phyloP scores from a whole-genome alignment of 1,140 invertebrate species.

The Drosophila ercepeae region DNA sequence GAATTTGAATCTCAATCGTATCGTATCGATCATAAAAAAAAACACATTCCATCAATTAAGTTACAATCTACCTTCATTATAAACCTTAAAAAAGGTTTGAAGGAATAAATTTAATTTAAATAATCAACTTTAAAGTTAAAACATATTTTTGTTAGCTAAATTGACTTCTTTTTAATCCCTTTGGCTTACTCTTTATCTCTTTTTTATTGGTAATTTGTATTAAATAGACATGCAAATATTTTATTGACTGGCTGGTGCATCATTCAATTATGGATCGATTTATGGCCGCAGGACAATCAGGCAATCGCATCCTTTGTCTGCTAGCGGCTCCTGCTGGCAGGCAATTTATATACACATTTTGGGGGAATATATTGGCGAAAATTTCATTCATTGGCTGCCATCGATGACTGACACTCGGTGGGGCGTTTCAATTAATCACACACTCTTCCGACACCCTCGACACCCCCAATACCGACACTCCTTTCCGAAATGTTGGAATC shows the following conservation, averaged over 20 bases:
- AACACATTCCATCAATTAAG: no score
- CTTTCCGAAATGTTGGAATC: slow-evolving; percentile 26
- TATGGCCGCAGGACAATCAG: slow-evolving; percentile 27
- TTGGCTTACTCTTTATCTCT: background rate
- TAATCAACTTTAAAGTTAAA: no score
- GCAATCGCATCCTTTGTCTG: slow-evolving; percentile 27
- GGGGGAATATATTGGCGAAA: slow-evolving; percentile 24
- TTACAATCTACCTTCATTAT: no score
- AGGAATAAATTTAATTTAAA: no score
- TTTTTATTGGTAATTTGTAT: background rate
- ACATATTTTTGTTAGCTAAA: no score
- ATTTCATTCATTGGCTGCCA: slow-evolving; percentile 60
- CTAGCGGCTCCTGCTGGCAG: background rate
- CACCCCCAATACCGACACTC: background rate
- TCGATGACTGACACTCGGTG: slow-evolving; percentile 56
- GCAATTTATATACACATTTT: background rate
- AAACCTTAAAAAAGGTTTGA: no score
- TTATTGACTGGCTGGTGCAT: slow-evolving; percentile 6
- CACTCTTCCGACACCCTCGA: background rate
- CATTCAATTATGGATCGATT: slow-evolving; percentile 71
- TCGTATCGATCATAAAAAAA: no score
- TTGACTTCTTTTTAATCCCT: background rate
- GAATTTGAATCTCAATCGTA: no score
- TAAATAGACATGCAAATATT: background rate
- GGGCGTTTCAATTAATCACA: slow-evolving; percentile 68